Evolutionary conservation across 2,888 invertebrate genomes (phyloP).

Genomic region (Pyrrhia umbra): DNA sequence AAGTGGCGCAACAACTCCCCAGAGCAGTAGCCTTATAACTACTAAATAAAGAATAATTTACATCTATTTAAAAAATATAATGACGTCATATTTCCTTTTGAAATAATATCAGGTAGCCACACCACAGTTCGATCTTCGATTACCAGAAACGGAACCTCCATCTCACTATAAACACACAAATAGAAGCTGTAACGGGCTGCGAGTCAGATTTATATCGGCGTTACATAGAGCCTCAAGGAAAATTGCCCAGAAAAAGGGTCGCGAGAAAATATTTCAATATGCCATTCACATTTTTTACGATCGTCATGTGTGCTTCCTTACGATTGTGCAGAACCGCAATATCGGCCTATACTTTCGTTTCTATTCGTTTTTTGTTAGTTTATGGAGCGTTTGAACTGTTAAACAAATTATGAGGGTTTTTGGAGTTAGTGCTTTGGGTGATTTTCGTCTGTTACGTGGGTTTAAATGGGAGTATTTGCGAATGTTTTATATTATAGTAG

Average conservation of each 20-base stretch:
- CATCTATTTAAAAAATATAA: too few species aligned
- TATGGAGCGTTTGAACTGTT: conserved; percentile 69
- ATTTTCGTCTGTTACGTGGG: not conserved
- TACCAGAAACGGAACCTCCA: conserved; percentile 56
- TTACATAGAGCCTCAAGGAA: conserved; percentile 80
- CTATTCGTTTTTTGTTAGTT: conserved; percentile 74
- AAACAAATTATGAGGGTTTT: conserved; percentile 61
- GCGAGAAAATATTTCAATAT: conserved; percentile 88
- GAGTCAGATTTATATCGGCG: conserved; percentile 82
- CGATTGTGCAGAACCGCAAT: conserved; percentile 84
- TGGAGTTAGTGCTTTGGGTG: conserved; percentile 20
- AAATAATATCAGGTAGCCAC: conserved; percentile 26
- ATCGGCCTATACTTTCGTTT: conserved; percentile 77
- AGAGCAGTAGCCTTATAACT: too few species aligned
- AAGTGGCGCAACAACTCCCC: too few species aligned
- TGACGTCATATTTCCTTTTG: too few species aligned
- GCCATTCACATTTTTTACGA: conserved; percentile 88
- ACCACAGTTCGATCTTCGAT: conserved; percentile 32
- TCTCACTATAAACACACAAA: conserved; percentile 70
- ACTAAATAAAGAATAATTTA: too few species aligned
- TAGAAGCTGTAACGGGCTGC: conserved; percentile 73
- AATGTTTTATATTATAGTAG: conserved; percentile 1
- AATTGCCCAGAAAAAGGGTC: conserved; percentile 84
- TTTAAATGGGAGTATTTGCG: conserved; percentile 6
- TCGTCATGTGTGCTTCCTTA: conserved; percentile 83